Percentiles rank a stretch among this genome's conserved stretches.
Evolutionary conservation across 2,113 vertebrate genomes (phyloP).

Genomic region (Amia ocellicauda): DNA sequence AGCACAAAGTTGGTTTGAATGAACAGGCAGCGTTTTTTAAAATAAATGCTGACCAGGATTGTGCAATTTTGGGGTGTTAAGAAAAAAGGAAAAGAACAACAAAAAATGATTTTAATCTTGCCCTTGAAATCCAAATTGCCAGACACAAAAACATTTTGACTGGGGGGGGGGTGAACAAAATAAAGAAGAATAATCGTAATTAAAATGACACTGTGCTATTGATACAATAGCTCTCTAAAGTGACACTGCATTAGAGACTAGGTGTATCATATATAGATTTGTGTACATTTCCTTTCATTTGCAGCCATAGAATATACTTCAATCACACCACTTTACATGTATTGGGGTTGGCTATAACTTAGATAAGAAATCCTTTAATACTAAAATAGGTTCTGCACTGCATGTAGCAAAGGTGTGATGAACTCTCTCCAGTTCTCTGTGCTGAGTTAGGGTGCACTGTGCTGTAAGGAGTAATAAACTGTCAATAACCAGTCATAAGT

Average conservation of each 20-base stretch:
- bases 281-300: neutral
- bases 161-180: no score
- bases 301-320: no score
- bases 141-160: no score
- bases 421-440: no score
- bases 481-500: no score
- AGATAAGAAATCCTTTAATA: no score
- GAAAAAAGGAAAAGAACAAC: slow-evolving; percentile 19
- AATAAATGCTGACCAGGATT: slow-evolving; percentile 8
- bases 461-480: no score
- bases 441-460: no score
- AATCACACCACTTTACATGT: no score
- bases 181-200: neutral
- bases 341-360: no score
- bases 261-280: neutral
- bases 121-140: slow-evolving; percentile 11
- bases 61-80: neutral
- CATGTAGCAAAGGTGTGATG: no score
- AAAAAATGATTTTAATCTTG: slow-evolving; percentile 27
- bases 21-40: slow-evolving; percentile 15
- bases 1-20: slow-evolving; percentile 29
- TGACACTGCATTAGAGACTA: neutral
- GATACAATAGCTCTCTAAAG: neutral
- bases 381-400: no score
- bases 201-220: neutral